Base-by-base conservation (phyloP, 2,888 invertebrate species). In the Volucella inflata region DNA sequence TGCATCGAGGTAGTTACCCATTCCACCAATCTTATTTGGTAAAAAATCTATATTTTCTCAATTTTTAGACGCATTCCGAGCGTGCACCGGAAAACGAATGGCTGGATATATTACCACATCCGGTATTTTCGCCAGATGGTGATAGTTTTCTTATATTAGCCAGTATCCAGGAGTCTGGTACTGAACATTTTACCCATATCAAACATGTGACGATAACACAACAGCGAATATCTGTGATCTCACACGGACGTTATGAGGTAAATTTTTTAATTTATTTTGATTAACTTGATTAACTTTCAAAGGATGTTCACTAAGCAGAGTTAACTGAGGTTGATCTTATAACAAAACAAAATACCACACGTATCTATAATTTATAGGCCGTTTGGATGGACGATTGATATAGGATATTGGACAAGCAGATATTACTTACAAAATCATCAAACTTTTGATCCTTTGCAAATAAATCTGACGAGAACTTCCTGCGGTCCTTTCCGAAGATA, bases 221-320 rank as follows among this genome's bases (percentile, higher is more conserved):
- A 89, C 96, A 96, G 91, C 94, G 96, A 89, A 96, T 97, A 90
- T 96, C 97, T 9, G 97, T 97, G 60, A 94, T 97, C 87, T 97
- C 97, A 67, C 97, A 97, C 90, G 97, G 97, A 42, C 94, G 95
- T 89, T 96, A 97, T 91, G 97, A 97, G 93, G 97, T 97, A 88
- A 93, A 78, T 83, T 65, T 77, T 72, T 60, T 55, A 75, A n/a
- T 59, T 75, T 62, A 51, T 30, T 59, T 14, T 36, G 40, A 38
- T 16, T 70, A 70, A 57, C 59, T 62, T 16, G n/a, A 50, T 17
- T 42, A 14, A 12, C 60, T 60, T 53, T 21, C 8, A 44, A 14
- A 36, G 9, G 62, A 55, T 48, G 46, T 30, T 30, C 30, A 30
- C 6, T 8, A 38, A 21, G 10, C 40, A 77, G 42, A 62, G 53